A percentile compares a stretch with the other conserved stretches of the same genome.
phyloP scores from a whole-genome alignment of 2,888 invertebrate genomes.

The Agrochola circellaris region DNA sequence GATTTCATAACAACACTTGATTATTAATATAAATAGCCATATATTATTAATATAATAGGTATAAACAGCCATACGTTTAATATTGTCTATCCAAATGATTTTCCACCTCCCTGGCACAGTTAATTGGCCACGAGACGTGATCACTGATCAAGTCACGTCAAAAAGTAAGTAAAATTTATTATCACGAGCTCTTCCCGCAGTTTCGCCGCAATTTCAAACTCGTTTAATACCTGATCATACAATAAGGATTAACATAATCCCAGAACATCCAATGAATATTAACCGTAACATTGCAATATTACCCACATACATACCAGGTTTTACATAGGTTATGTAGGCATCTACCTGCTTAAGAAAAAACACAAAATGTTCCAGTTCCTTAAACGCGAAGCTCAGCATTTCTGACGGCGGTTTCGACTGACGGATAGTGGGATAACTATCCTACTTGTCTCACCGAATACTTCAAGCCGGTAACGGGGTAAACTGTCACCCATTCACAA shows the following conservation, averaged over 20 bases:
- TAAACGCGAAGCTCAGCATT: slow-evolving; percentile 1
- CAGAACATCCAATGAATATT: slow-evolving; percentile 44
- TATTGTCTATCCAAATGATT: slow-evolving; percentile 4
- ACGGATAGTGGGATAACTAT: slow-evolving; percentile 26
- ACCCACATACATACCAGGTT: slow-evolving; percentile 3
- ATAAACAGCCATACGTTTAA: neutral
- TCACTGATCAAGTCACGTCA: slow-evolving; percentile 47
- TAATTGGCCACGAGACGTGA: slow-evolving; percentile 31
- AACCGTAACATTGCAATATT: slow-evolving; percentile 29
- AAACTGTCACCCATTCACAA: slow-evolving; percentile 16
- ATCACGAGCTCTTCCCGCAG: slow-evolving; percentile 21
- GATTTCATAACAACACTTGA: neutral
- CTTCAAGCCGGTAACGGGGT: neutral
- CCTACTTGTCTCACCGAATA: slow-evolving; percentile 41
- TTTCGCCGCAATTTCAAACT: slow-evolving; percentile 39
- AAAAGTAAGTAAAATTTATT: slow-evolving; percentile 45
- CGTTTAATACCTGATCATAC: slow-evolving; percentile 58
- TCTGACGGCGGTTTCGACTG: slow-evolving; percentile 38
- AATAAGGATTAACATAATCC: slow-evolving; percentile 60
- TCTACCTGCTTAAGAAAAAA: neutral
- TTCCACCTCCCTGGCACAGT: slow-evolving; percentile 19
- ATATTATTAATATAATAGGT: too few relatives aligned
- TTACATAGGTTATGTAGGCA: neutral
- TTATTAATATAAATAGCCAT: too few relatives aligned
- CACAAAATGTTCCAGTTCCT: neutral